Evolutionary conservation across 1,140 invertebrate genomes (phyloP), one percentile per base, ranked within the genome.

Genomic region (Papilio glaucus): DNA sequence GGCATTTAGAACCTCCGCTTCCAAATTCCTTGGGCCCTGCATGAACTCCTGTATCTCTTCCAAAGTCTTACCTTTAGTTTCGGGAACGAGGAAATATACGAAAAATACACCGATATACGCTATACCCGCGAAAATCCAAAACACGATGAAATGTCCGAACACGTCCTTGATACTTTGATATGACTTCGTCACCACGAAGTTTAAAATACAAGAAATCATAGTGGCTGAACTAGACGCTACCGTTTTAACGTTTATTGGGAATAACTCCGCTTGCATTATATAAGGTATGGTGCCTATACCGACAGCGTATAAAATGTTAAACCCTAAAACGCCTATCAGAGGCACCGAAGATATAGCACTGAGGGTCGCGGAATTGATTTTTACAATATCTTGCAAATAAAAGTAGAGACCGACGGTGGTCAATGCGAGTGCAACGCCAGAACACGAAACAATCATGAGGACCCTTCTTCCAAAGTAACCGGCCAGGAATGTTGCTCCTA

Each of bases 401-500:
- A 94, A 93, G 73, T 94, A 95, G 0, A 94, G 77, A 2, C 93
- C 92, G 0, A 95, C 53, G 1, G 91, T 83, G 10, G 94, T 94
- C n/a, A 95, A 79, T 0, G 94, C 84, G 0, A 94, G 77, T 0
- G 94, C 95, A 1, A 94, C 85, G 13, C 94, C 94, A 3, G 86
- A 74, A 69, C 93, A 94, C 0, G 96, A 96, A 45, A 94, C 77
- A 0, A 97, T 83, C 26, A 98, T 88, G 0, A 98, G 90, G 38
- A 96, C 90, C 63, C 95, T 93, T 72, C 97, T 92, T 0, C 97
- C 97, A n/a, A 95, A 93, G 77, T 93, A 95, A 77, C 97, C 97
- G 63, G 97, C 95, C 6, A 98, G 86, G 26, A 96, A 82, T 1
- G 95, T 94, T 29, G 96, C 95, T 0, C 95, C 82, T 9, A 93